A percentile compares a stretch with the other conserved stretches of the same genome.
phyloP scores from a whole-genome alignment of 2,888 invertebrate species.

The Cheilosia grossa region DNA sequence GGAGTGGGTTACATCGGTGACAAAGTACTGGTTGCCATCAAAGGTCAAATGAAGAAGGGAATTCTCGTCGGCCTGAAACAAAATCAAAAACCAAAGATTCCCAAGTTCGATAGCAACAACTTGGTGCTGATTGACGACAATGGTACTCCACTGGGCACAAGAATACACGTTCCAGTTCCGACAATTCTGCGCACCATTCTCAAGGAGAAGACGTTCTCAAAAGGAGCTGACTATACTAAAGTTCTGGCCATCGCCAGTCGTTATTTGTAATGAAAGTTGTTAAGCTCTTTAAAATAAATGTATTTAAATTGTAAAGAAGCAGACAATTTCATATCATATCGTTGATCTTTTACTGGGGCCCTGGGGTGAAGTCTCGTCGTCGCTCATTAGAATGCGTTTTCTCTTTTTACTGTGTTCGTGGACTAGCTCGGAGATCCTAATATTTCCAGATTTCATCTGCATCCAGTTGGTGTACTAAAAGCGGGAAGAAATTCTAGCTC shows the following conservation, averaged over 20 bases:
- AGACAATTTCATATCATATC: conserved; percentile 56
- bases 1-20: conserved; percentile 88
- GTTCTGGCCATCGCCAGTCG: conserved; percentile 94
- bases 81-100: conserved; percentile 90
- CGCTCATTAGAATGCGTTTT: conserved; percentile 78
- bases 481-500: not conserved
- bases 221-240: conserved; percentile 96
- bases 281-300: conserved; percentile 10
- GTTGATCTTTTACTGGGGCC: conserved; percentile 76
- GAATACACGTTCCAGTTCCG: conserved; percentile 98
- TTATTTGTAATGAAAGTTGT: conserved; percentile 76
- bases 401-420: conserved; percentile 82
- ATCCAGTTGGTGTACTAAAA: conserved; percentile 82
- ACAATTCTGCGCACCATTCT: conserved; percentile 92
- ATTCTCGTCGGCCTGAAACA: conserved; percentile 95
- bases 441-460: conserved; percentile 79
- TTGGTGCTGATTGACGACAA: conserved; percentile 97
- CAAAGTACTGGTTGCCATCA: conserved; percentile 95
- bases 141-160: conserved; percentile 96
- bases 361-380: conserved; percentile 77
- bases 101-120: conserved; percentile 97
- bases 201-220: conserved; percentile 90
- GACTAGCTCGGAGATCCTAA: conserved; percentile 80
- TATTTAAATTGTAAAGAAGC: not conserved
- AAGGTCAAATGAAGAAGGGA: conserved; percentile 97